Conservation (phyloP, 1,140 invertebrate species). For the Aleiodes sp. region DNA sequence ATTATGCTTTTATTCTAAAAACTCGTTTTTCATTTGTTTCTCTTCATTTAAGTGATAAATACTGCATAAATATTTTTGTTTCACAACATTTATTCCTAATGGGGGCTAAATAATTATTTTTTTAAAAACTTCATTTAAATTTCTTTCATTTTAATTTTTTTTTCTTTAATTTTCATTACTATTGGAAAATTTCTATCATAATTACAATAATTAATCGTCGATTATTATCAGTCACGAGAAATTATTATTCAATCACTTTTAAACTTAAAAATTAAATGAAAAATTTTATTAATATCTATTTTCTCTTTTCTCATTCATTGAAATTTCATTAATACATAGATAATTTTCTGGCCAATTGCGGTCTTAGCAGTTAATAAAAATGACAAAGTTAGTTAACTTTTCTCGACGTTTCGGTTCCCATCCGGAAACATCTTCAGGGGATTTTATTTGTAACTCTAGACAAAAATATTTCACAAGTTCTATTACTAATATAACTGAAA, state of each 20-base stretch:
- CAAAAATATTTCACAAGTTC: no score
- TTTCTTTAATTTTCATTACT: conserved; percentile 6
- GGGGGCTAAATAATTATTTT: conserved; percentile 15
- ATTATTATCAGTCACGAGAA: neutral
- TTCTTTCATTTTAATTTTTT: no score
- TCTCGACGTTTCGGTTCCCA: no score
- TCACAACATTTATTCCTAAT: conserved; percentile 46
- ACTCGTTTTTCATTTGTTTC: conserved; percentile 9
- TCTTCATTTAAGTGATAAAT: neutral
- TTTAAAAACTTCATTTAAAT: neutral
- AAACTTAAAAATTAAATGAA: neutral
- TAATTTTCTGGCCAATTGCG: no score
- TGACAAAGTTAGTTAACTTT: neutral
- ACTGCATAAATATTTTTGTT: conserved; percentile 9
- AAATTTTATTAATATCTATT: no score
- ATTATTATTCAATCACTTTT: neutral
- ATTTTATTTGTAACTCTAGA: no score
- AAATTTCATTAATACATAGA: no score
- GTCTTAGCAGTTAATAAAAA: no score
- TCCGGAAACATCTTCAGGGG: no score
- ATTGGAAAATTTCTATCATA: conserved; percentile 22
- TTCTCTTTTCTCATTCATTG: neutral
- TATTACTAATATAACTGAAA: no score
- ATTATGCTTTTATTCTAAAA: neutral
- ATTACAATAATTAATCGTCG: conserved; percentile 32